Base-by-base conservation (phyloP, 2,888 invertebrate species). In the Drosophila fulvimacula region DNA sequence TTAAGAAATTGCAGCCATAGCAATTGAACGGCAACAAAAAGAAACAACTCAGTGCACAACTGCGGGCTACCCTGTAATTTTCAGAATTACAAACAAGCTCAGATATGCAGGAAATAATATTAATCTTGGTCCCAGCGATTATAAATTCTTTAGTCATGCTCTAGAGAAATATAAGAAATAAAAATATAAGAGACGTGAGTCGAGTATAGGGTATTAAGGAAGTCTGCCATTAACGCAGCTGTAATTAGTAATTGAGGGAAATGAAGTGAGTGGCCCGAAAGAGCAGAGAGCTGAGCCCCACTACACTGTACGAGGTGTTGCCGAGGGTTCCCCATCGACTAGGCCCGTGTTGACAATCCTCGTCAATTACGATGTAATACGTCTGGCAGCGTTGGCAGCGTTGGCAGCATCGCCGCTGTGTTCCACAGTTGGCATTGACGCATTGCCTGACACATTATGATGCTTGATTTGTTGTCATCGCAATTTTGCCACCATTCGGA, bases 341-440 rank as follows among this genome's bases (percentile, higher is more conserved):
- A 34, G 19, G 27, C 24, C 30, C 46, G 91, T 90, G 90, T 83
- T 90, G 90, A 85, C 90, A 90, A 90, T 91, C 81, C 89, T 83
- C 91, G 89, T 88, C 90, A 90, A 90, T 90, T 90, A 91, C 89
- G 88, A 87, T 90, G 90, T 90, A 88, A 86, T 89, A 84, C 78
- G 73, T 73, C 80, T 41, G 39, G 36, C 46, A 17, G 46, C 9
- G 46, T 5, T 77, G 73, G 56, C 57, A 63, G 70, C 57, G 32
- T 32, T 41, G 36, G 48, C 52, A 15, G 38, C 38, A 19, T 17
- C 49, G 56, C 48, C 39, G 59, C 58, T 44, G 41, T 42, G 55
- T 49, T 51, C 60, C 83, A 65, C 83, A 68, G 64, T 70, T 81
- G 87, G 74, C 83, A 80, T 88, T 88, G 88, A 82, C 88, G 82